Base-by-base conservation (phyloP, 2,888 invertebrate genomes). In the Melangyna quadrimaculata region DNA sequence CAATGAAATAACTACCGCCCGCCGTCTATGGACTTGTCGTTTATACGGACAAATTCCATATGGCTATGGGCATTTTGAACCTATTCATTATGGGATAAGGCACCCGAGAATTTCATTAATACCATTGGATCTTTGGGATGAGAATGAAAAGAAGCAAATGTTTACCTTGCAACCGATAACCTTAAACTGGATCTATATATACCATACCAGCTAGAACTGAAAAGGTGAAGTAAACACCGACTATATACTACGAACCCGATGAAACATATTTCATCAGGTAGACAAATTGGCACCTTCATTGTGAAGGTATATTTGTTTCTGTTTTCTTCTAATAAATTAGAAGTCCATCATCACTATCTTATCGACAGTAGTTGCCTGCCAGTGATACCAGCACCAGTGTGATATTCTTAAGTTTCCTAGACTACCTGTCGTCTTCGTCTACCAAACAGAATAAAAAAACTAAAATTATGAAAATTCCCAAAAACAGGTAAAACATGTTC, bases 31-130 rank as follows among this genome's bases (percentile, higher is more conserved):
- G 2, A 1, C 12, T 9, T 1, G 19, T 19, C 48, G 10, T 10
- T 6, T 14, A 35, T 17, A 40, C 35, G 27, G 12, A 55, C 27
- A 10, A 17, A 48, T 22, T 63, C 14, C 40, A 24, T n/a, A n/a
- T 59, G 35, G 53, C 37, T 70, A 27, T n/a, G n/a, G 57, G 48
- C 59, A 74, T 80, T 61, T 37, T 67, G 67, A 53, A 77, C 80
- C 86, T 86, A 81, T 86, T 86, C 81, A 81, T 86, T 77, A 86
- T 78, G 77, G 77, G 81, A 86, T 86, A 86, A 86, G 69, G 81
- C 86, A 86, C 80, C 84, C 84, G 77, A 51, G 70, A 78, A 69
- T 81, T 81, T 78, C 81, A 86, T 81, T 86, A 81, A 77, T 81
- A 70, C 73, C 63, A 59, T 61, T 45, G 51, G 22, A 78, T 59